phyloP scores from a whole-genome alignment of 1,140 invertebrate genomes.

The Linepithema humile region DNA sequence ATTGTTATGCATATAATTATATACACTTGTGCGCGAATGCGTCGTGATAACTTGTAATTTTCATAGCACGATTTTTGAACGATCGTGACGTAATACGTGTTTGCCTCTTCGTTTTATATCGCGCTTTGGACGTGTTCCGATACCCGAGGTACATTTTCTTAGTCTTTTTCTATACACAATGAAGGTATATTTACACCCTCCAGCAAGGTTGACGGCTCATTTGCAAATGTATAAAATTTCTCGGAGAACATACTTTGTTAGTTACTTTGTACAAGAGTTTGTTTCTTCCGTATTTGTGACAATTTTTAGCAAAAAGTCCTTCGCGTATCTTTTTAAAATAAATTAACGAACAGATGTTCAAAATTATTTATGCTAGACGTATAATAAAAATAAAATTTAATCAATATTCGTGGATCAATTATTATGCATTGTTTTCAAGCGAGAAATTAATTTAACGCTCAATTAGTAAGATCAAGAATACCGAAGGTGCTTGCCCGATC shows the following conservation, averaged over 20 bases:
- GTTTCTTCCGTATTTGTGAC: background rate
- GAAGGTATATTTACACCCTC: background rate
- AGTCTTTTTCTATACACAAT: background rate
- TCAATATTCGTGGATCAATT: background rate
- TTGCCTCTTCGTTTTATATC: constrained; percentile 7
- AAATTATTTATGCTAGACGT: background rate
- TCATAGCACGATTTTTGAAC: background rate
- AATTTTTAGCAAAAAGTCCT: background rate
- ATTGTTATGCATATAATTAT: background rate
- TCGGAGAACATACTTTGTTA: background rate
- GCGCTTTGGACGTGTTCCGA: background rate
- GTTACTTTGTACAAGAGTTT: background rate
- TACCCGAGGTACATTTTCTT: background rate
- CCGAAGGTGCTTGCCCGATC: too few species aligned
- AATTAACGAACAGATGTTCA: background rate
- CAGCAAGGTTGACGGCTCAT: constrained; percentile 8
- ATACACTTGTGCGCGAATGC: background rate
- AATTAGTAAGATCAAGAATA: constrained; percentile 1
- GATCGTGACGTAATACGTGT: background rate
- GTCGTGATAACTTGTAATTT: constrained; percentile 1
- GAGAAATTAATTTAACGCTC: constrained; percentile 6
- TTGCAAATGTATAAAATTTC: constrained; percentile 10
- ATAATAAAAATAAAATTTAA: background rate
- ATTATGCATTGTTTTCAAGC: background rate
- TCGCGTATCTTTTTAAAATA: background rate